Evolutionary conservation across 2,888 invertebrate species (phyloP), one percentile per base, ranked within the genome.

Genomic region (Philereme vetulata): DNA sequence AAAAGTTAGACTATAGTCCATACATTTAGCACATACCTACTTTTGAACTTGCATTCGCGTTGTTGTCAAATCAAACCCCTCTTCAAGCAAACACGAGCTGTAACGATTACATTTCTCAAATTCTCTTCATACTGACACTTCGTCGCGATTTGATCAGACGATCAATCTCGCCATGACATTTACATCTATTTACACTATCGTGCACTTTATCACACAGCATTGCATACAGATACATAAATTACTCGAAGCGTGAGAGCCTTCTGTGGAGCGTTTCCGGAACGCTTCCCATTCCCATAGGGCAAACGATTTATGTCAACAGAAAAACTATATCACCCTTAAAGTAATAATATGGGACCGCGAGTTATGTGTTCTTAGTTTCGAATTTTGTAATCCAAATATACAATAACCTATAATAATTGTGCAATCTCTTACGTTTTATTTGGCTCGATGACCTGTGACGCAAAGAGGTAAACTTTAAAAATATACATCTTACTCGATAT

Each of bases 251-350:
- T 74, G 80, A 81, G 84, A 77, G 81, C 81, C 79, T 80, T 81
- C 84, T 83, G 84, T 76, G 78, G 76, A 75, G 69, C 72, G 79
- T 75, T 83, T 86, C 85, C 85, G 82, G 76, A 69, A 75, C 77
- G 76, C 73, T 83, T 79, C 77, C 75, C 72, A 72, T 68, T 77
- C 77, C 77, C 77, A 70, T 56, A 62, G 57, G 81, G 81, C 74
- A 70, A 72, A 78, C 75, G 84, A 88, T 88, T 88, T 88, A 88
- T 88, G 84, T 81, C 82, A 85, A 84, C 81, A 81, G 78, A 85
- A 85, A 85, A 85, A 86, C 81, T 84, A 83, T 80, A 77, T 58
- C 10, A 5, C 40, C 35, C 57, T 32, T n/a, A 11, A 52, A 52
- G 57, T 47, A 48, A 48, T 7, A 43, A 32, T 1, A 2, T 21